Conservation (phyloP, 2,113 vertebrate genomes). For the Centropristis striata region DNA sequence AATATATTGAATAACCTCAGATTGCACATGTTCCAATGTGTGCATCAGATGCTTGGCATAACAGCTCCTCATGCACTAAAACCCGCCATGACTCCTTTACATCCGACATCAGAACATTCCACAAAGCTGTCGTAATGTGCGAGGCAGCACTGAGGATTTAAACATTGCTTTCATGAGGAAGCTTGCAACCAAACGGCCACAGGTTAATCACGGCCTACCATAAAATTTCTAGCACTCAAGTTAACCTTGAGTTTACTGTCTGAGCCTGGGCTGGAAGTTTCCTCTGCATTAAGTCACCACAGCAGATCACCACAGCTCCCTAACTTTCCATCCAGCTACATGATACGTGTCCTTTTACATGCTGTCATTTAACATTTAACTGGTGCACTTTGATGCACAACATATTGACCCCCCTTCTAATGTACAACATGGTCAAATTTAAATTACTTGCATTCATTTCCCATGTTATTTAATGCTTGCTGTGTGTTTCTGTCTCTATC, state of each 20-base stretch:
- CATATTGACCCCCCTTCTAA: no score
- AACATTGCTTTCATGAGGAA: constrained; percentile 52
- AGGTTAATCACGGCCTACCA: constrained; percentile 35
- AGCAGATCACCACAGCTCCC: constrained; percentile 31
- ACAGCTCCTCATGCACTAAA: not conserved
- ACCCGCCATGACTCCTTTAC: not conserved
- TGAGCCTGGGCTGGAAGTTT: constrained; percentile 45
- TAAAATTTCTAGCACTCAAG: constrained; percentile 33
- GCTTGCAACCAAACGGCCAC: constrained; percentile 19
- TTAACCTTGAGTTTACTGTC: constrained; percentile 47
- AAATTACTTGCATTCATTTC: no score
- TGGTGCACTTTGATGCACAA: no score
- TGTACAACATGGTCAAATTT: no score
- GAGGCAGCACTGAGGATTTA: constrained; percentile 6
- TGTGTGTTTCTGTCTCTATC: no score
- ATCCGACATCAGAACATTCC: constrained; percentile 43
- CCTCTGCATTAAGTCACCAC: constrained; percentile 61
- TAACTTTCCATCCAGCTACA: constrained; percentile 63
- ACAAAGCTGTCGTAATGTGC: constrained; percentile 19
- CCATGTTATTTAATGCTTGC: no score
- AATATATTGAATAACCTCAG: not conserved
- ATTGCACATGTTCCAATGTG: not conserved
- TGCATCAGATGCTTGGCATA: constrained; percentile 8
- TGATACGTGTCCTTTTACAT: constrained; percentile 64
- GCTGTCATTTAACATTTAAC: constrained; percentile 19